phyloP scores from a whole-genome alignment of 2,113 vertebrate species.

The Datnioides undecimradiatus region DNA sequence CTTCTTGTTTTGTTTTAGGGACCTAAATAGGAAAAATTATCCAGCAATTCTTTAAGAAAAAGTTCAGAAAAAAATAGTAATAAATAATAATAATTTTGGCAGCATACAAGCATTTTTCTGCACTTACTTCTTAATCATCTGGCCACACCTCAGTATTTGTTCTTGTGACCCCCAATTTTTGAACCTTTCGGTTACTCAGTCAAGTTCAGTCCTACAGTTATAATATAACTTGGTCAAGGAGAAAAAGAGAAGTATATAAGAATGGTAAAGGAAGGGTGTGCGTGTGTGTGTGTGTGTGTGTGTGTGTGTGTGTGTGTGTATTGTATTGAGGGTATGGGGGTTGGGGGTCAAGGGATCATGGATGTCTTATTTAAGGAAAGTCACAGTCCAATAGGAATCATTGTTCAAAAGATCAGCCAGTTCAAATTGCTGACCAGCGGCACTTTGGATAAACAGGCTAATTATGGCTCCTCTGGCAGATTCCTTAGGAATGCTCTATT shows the following conservation, averaged over 20 bases:
- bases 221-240: not conserved
- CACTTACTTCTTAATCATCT: not conserved
- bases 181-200: not conserved
- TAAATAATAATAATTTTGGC: not conserved
- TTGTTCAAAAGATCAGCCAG: conserved; percentile 50
- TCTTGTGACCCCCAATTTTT: not conserved
- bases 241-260: not conserved
- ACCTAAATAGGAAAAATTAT: not conserved
- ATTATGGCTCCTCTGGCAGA: conserved; percentile 13
- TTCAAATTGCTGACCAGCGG: conserved; percentile 43
- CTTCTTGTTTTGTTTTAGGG: not conserved
- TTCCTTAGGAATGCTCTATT: conserved; percentile 3
- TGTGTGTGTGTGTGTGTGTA: not conserved
- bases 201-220: not conserved
- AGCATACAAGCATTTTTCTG: not conserved
- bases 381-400: conserved; percentile 48
- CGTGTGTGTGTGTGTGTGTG: not conserved
- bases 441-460: conserved; percentile 2
- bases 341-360: conserved; percentile 44
- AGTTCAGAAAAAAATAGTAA: not conserved
- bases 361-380: conserved; percentile 55
- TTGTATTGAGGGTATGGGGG: not conserved
- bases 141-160: not conserved
- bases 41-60: not conserved
- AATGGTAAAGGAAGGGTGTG: not conserved